Conservation (phyloP, 2,888 invertebrate genomes). For the Electrophaes corylata region DNA sequence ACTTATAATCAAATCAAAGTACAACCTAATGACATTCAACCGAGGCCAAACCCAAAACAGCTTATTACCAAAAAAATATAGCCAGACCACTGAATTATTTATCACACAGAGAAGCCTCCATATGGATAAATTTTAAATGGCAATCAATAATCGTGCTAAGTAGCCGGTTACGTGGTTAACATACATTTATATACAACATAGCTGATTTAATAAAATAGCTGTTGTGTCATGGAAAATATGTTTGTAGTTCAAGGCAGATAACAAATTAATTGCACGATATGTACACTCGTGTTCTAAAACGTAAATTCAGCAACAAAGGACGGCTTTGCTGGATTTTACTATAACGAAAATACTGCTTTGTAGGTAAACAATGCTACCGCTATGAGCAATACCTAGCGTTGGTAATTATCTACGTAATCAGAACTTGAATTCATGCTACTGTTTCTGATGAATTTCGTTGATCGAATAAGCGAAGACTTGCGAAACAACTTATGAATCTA, state of each 20-base stretch:
- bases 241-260: slow-evolving; percentile 53
- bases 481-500: no score
- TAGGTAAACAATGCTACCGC: no score
- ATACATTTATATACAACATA: slow-evolving; percentile 42
- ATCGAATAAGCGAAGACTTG: no score
- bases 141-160: slow-evolving; percentile 27
- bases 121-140: slow-evolving; percentile 16
- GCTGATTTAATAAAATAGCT: slow-evolving; percentile 34
- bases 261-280: slow-evolving; percentile 34
- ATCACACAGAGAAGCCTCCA: background rate
- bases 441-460: no score
- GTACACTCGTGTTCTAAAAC: no score
- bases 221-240: slow-evolving; percentile 48
- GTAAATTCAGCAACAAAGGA: slow-evolving; percentile 11
- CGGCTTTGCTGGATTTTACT: no score
- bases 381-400: no score
- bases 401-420: no score
- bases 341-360: background rate
- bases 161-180: slow-evolving; percentile 29
- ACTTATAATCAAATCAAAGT: background rate
- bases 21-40: background rate
- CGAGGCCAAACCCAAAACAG: background rate
- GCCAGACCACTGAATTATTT: background rate
- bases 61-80: background rate
- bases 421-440: no score